phyloP scores from a whole-genome alignment of 2,113 vertebrate species.

The Tyrannus savana region DNA sequence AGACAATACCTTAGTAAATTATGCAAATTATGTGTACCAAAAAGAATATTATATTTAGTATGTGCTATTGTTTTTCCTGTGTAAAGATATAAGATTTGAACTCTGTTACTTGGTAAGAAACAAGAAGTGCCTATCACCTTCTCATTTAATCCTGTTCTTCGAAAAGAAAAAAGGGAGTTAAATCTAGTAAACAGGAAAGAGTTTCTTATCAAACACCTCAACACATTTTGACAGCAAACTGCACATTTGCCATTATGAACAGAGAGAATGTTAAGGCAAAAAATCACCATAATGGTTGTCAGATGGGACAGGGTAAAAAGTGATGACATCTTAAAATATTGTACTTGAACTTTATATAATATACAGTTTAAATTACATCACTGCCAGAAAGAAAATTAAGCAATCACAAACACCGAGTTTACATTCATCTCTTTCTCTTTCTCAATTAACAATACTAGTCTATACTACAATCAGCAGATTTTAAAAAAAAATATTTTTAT shows the following conservation, averaged over 20 bases:
- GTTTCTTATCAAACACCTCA: not conserved
- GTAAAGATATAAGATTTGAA: not conserved
- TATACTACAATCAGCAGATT: not conserved
- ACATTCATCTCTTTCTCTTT: not conserved
- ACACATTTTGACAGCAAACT: not conserved
- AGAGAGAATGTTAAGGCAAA: not conserved
- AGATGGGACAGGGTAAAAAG: not conserved
- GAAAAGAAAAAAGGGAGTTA: not conserved
- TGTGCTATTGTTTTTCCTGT: not conserved
- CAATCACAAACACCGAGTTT: not conserved
- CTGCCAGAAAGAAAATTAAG: not conserved
- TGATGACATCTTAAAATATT: not conserved
- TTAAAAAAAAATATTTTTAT: not conserved
- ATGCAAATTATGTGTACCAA: not conserved
- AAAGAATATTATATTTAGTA: not conserved
- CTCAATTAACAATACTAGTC: not conserved
- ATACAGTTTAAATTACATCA: not conserved
- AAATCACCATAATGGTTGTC: not conserved
- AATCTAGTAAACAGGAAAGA: not conserved
- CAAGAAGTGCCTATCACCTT: not conserved
- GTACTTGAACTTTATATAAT: not conserved
- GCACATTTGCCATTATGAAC: not conserved
- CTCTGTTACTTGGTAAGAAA: not conserved
- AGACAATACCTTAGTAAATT: not conserved
- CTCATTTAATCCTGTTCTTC: not conserved